Evolutionary conservation across 1,140 invertebrate species (phyloP).

Genomic region (Aphelenchoides besseyi): DNA sequence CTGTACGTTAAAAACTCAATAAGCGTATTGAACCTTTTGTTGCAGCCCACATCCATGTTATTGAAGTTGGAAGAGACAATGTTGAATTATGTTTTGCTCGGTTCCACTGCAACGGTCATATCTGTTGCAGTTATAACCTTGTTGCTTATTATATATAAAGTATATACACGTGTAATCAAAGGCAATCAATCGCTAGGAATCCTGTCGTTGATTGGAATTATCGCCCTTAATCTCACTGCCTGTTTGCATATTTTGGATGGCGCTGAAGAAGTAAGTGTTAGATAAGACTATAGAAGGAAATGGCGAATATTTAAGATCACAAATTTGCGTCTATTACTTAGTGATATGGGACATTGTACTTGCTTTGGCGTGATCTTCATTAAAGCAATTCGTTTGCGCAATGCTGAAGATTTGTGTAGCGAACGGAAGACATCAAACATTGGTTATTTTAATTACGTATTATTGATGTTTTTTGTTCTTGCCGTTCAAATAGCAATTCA

Average conservation of each 20-base stretch:
- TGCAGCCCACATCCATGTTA: slow-evolving; percentile 3
- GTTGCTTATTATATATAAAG: slow-evolving; percentile 64
- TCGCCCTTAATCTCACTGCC: slow-evolving; percentile 64
- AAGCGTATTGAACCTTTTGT: no score
- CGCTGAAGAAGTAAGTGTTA: slow-evolving; percentile 4
- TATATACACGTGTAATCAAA: slow-evolving; percentile 65
- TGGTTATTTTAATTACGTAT: slow-evolving; percentile 61
- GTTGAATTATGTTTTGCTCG: slow-evolving; percentile 38
- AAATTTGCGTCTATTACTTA: slow-evolving; percentile 45
- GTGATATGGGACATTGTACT: slow-evolving; percentile 48
- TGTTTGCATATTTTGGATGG: slow-evolving; percentile 64
- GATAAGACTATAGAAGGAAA: no score
- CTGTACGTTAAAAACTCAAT: no score
- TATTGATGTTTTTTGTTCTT: slow-evolving; percentile 59
- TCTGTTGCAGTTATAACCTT: slow-evolving; percentile 64
- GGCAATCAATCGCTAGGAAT: slow-evolving; percentile 66
- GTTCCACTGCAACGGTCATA: slow-evolving; percentile 48
- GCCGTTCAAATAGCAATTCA: slow-evolving; percentile 55
- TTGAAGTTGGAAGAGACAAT: background rate
- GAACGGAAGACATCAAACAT: slow-evolving; percentile 43
- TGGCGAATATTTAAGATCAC: slow-evolving; percentile 52
- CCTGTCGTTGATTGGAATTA: slow-evolving; percentile 64
- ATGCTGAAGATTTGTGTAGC: slow-evolving; percentile 54
- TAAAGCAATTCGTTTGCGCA: slow-evolving; percentile 57
- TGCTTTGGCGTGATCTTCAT: slow-evolving; percentile 61